Base-by-base conservation (phyloP, 2,113 vertebrate genomes). In the Peromyscus maniculatus region DNA sequence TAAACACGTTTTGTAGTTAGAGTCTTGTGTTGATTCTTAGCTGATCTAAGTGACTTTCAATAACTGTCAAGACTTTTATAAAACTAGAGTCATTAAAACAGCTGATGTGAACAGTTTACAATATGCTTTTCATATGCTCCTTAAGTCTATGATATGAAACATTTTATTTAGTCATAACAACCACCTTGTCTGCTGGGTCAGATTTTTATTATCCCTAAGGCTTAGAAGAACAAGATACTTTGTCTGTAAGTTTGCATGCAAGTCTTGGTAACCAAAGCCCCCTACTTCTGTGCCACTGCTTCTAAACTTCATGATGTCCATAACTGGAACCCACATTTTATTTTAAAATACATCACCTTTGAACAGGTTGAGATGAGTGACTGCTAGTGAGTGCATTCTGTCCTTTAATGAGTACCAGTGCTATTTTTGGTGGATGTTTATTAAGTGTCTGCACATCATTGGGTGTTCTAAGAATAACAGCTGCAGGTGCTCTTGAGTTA, bases 371-470 rank as follows among this genome's bases (percentile, higher is more conserved):
- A 83, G 28, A 87, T 59, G 71, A 77, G 9, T 31, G 66, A 78
- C 72, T 69, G 36, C 36, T 80, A 77, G 43, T 43, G 71, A 74
- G 79, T 79, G 3, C 7, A 31, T 43, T 66, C 78, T 74, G 31
- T 79, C 72, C 46, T 95, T 82, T 79, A 89, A 57, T 57, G 91
- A 79, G 66, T 24, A 9, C 59, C 39, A 16, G 17, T n/a, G 26
- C 11, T 72, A 57, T 80, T 69, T 95, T 62, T 96, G 69, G 84
- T 91, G 64, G 49, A 28, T 89, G 19, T 82, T 89, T 96, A 87
- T 57, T 89, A 80, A 86, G 39, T 5, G 1, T 64, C n/a, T 89
- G 7, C 4, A 26, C 6, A 46, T 11, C 36, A 84, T 92, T n/a
- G 43, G 13, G 13, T 78, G 17, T 55, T 94, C 83, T 90, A 71